Evolutionary conservation across 2,888 invertebrate species (phyloP).

Genomic region (Heterodera filipjevi): DNA sequence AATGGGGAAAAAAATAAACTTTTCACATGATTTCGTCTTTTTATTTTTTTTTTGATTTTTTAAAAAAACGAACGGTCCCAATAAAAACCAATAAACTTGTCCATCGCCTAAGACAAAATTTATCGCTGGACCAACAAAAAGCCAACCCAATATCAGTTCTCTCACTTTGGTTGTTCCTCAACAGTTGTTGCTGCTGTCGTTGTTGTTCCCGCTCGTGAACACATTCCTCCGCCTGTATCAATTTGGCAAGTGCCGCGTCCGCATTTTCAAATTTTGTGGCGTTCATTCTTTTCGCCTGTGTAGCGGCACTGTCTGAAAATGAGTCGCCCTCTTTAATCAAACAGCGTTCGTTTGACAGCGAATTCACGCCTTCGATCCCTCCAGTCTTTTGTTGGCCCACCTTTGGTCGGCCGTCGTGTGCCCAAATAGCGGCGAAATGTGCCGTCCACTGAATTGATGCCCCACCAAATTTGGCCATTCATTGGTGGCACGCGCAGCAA

Average conservation of each 20-base stretch:
- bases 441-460: slow-evolving; percentile 36
- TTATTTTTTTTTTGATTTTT: too few species aligned
- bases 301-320: not conserved
- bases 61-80: too few species aligned
- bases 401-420: not conserved
- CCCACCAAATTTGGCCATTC: slow-evolving; percentile 43
- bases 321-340: too few species aligned
- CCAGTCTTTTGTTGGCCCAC: not conserved
- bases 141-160: too few species aligned
- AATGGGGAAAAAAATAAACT: too few species aligned
- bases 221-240: not conserved
- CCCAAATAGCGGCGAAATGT: slow-evolving; percentile 29
- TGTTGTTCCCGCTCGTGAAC: slow-evolving; percentile 14
- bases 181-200: not conserved
- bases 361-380: too few species aligned
- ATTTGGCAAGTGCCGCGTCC: not conserved
- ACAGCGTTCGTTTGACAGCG: too few species aligned
- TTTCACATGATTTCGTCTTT: too few species aligned
- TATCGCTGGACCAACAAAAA: too few species aligned
- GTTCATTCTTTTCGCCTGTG: not conserved
- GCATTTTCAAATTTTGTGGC: not conserved
- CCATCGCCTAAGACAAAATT: too few species aligned
- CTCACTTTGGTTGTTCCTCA: not conserved
- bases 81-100: too few species aligned
- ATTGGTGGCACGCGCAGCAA: slow-evolving; percentile 41